Conservation (phyloP, 2,888 invertebrate genomes). For the Tridacna crocea region DNA sequence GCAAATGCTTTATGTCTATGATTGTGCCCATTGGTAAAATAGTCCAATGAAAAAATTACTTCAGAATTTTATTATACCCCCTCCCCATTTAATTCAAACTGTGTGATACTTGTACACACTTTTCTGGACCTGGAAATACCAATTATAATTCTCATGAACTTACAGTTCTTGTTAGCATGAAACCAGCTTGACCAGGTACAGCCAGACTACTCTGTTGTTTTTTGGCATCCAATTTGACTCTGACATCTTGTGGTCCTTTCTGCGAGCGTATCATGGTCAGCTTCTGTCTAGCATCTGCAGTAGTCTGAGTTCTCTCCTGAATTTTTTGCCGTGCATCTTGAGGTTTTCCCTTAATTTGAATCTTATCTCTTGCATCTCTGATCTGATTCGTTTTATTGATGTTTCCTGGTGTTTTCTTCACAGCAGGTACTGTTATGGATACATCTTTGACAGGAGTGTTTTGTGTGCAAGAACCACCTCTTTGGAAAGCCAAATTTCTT, state of each 20-base stretch:
- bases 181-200: conserved; percentile 20
- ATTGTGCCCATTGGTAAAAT: too few relatives aligned
- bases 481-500: conserved; percentile 19
- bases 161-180: conserved; percentile 57
- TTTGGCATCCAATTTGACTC: conserved; percentile 63
- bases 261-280: conserved; percentile 52
- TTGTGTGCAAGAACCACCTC: conserved; percentile 21
- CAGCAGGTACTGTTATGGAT: conserved; percentile 55
- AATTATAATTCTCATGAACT: not conserved
- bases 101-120: too few relatives aligned
- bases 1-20: too few relatives aligned
- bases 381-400: conserved; percentile 51
- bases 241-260: conserved; percentile 70
- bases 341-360: conserved; percentile 46
- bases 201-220: conserved; percentile 27
- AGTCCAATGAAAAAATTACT: too few relatives aligned
- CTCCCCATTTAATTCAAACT: too few relatives aligned
- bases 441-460: conserved; percentile 49
- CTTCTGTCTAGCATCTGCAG: conserved; percentile 62
- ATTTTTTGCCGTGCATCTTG: conserved; percentile 59
- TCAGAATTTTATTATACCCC: too few relatives aligned
- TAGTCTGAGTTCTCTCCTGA: conserved; percentile 28
- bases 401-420: conserved; percentile 41
- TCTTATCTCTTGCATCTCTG: conserved; percentile 58
- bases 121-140: too few relatives aligned